Evolutionary conservation across 2,888 invertebrate species (phyloP).

Genomic region (Lycocerus yunnanus): DNA sequence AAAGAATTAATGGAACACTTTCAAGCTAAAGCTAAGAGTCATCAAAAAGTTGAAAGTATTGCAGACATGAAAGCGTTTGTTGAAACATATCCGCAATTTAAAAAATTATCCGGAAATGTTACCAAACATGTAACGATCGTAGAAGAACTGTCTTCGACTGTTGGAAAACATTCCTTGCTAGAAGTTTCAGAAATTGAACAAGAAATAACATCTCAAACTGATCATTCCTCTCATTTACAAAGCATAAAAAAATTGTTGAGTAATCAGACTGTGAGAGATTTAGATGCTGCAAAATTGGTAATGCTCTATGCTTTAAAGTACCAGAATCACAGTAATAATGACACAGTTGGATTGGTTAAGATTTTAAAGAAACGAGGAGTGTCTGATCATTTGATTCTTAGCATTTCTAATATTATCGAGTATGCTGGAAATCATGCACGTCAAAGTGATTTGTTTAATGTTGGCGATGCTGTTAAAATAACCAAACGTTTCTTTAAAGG

Average conservation of each 20-base stretch:
- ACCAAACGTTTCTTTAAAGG: constrained; percentile 90
- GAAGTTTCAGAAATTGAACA: constrained; percentile 94
- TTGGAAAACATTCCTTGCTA: constrained; percentile 76
- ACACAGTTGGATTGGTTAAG: constrained; percentile 75
- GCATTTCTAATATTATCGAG: constrained; percentile 72
- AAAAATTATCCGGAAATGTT: constrained; percentile 94
- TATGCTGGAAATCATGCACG: constrained; percentile 84
- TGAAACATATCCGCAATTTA: constrained; percentile 97
- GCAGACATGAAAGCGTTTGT: constrained; percentile 99
- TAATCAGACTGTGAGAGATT: constrained; percentile 69
- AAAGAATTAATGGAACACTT: constrained; percentile 98
- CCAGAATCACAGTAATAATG: constrained; percentile 86
- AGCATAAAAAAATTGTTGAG: constrained; percentile 78
- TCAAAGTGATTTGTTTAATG: constrained; percentile 82
- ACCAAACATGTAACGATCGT: constrained; percentile 97
- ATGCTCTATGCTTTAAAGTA: constrained; percentile 93
- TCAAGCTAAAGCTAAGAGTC: constrained; percentile 92
- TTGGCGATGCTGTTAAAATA: constrained; percentile 82
- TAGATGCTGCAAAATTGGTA: constrained; percentile 86
- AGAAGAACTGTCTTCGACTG: constrained; percentile 88
- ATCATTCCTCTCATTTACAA: constrained; percentile 77
- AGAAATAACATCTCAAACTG: constrained; percentile 86
- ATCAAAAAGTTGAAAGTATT: constrained; percentile 97
- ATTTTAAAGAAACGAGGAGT: constrained; percentile 74
- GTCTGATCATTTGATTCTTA: constrained; percentile 63